A percentile compares a stretch with the other conserved stretches of the same genome.
Evolutionary conservation across 2,888 invertebrate species (phyloP).

Genomic region (Byasa hedistus): DNA sequence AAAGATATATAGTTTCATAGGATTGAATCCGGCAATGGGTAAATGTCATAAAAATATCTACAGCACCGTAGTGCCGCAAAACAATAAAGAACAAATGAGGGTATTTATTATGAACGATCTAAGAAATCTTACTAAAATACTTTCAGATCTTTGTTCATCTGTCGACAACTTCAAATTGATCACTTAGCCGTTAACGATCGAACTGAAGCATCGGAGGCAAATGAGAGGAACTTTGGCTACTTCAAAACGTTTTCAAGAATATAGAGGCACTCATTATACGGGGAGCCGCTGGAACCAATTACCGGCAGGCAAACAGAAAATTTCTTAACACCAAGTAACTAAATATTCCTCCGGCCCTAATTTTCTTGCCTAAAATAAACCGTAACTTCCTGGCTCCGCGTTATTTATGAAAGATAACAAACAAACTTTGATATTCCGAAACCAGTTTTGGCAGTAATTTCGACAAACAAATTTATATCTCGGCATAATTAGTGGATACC

Average conservation of each 20-base stretch:
- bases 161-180: too few relatives aligned
- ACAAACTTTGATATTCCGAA: slow-evolving; percentile 28
- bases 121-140: too few relatives aligned
- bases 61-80: too few relatives aligned
- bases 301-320: slow-evolving; percentile 21
- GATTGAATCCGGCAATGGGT: too few relatives aligned
- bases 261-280: slow-evolving; percentile 10
- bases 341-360: slow-evolving; percentile 25
- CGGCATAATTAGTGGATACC: slow-evolving; percentile 11
- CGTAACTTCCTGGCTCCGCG: slow-evolving; percentile 23
- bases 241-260: not conserved
- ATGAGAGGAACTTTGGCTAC: too few relatives aligned
- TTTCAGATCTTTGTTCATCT: too few relatives aligned
- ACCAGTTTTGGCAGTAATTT: slow-evolving; percentile 25
- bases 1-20: too few relatives aligned
- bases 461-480: slow-evolving; percentile 22
- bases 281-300: slow-evolving; percentile 24
- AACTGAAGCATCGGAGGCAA: too few relatives aligned
- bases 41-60: too few relatives aligned
- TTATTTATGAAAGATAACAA: slow-evolving; percentile 29
- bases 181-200: too few relatives aligned
- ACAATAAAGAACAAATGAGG: too few relatives aligned
- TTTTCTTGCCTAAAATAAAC: slow-evolving; percentile 29
- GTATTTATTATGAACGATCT: too few relatives aligned
- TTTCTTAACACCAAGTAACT: slow-evolving; percentile 24